Conservation (phyloP, 2,113 vertebrate species). For the Albula glossodonta region DNA sequence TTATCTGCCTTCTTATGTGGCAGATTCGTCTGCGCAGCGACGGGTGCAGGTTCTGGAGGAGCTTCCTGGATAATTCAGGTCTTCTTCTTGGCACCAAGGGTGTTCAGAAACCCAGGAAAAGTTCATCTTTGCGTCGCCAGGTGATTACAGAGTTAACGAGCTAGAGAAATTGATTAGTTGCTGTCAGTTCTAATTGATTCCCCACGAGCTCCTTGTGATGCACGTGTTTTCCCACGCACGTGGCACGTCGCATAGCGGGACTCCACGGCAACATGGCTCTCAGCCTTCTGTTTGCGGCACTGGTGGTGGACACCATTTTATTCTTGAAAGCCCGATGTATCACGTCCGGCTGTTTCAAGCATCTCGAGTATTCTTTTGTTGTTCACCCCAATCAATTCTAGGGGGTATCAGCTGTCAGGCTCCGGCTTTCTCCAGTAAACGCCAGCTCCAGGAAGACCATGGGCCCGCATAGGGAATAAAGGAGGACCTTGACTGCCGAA, state of each 20-base stretch:
- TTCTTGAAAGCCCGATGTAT: neutral
- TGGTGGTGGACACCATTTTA: neutral
- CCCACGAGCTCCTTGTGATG: neutral
- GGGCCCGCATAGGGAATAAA: neutral
- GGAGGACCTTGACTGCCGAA: neutral
- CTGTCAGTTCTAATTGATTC: neutral
- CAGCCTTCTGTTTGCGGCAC: neutral
- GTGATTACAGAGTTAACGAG: neutral
- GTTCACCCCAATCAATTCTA: neutral
- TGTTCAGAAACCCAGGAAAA: neutral
- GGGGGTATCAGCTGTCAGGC: neutral
- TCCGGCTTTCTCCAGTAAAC: neutral
- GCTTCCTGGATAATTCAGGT: neutral
- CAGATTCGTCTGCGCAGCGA: neutral
- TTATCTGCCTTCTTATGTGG: neutral
- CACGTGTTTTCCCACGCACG: neutral
- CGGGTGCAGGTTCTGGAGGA: neutral
- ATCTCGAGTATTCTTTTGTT: neutral
- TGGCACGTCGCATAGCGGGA: neutral
- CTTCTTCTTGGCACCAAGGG: neutral
- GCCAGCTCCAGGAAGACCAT: neutral
- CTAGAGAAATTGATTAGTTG: neutral
- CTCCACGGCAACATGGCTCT: neutral
- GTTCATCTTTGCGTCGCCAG: neutral
- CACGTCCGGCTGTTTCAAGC: neutral